Base-by-base conservation (phyloP, 1,140 invertebrate genomes). In the Camponotus pennsylvanicus region DNA sequence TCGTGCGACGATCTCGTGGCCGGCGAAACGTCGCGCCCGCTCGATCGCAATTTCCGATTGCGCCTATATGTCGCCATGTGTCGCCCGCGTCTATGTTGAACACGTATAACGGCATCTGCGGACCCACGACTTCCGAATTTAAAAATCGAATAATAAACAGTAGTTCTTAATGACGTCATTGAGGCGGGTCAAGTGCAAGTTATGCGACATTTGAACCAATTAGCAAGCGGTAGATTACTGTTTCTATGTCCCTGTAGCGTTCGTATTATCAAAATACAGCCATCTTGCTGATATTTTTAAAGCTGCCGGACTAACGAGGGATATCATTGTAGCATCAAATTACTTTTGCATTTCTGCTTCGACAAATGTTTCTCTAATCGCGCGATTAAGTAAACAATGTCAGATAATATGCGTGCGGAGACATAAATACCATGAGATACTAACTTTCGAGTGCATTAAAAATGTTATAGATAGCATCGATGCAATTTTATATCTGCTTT, bases 11-110 rank as follows among this genome's bases (percentile, higher is more conserved):
- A 90, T 90, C 88, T 87, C 13, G 52, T 45, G 18, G 73, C 32
- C 52, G 42, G 61, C 45, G 64, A 80, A 87, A 87, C 78, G 67
- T 52, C 75, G 52, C 82, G 52, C 49, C 66, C 42, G 55, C 67
- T 70, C 40, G 88, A 90, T 90, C 27, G 71, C 85, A 80, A 90
- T 85, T 87, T 75, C 84, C 64, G 85, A 90, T 87, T 59, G 73
- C 71, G 73, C 55, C 32, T 70, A 88, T 69, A 21, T 59, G 78
- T 67, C 59, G 59, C 34, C 73, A 78, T 57, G 73, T 69, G 64
- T 49, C 42, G 21, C 21, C 45, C 66, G 37, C 11, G 21, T 21
- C 40, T 34, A 9, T 21, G 59, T 52, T 27, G 27, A 27, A 40
- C 3, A 18, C 34, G 64, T 37, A 40, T 73, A n/a, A 4, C 59